A percentile compares a stretch with the other conserved stretches of the same genome.
Conservation (phyloP, 2,797 vertebrate species). For the Acrocephalus scirpaceus region DNA sequence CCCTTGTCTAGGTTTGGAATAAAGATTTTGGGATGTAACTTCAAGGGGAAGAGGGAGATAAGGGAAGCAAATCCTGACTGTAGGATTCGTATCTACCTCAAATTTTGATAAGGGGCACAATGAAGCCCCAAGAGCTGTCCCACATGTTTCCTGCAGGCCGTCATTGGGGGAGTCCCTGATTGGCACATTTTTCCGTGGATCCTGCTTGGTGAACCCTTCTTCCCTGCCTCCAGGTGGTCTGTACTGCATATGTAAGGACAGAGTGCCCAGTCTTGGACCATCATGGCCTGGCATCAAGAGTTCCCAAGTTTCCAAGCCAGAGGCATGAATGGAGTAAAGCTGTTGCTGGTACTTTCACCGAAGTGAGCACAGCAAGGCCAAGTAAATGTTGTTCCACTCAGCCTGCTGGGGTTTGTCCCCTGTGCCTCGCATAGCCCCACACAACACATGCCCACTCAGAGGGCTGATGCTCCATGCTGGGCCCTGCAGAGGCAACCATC, state of each 20-base stretch:
- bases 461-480: accelerated
- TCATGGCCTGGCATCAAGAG: neutral
- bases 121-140: neutral
- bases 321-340: neutral
- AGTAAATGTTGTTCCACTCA: neutral
- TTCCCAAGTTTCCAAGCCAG: neutral
- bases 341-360: neutral
- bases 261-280: neutral
- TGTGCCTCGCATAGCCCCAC: neutral
- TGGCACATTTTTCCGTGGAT: neutral
- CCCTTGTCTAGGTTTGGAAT: neutral
- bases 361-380: neutral
- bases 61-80: neutral
- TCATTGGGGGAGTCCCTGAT: neutral
- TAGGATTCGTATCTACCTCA: neutral
- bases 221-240: neutral
- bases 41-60: neutral
- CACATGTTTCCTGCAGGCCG: neutral
- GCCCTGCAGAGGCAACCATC: neutral
- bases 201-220: neutral
- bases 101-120: neutral
- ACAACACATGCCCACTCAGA: accelerated
- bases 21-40: neutral
- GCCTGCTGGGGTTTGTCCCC: neutral
- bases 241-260: neutral